Base-by-base conservation (phyloP, 2,113 vertebrate species). In the Dryoscopus gambensis region DNA sequence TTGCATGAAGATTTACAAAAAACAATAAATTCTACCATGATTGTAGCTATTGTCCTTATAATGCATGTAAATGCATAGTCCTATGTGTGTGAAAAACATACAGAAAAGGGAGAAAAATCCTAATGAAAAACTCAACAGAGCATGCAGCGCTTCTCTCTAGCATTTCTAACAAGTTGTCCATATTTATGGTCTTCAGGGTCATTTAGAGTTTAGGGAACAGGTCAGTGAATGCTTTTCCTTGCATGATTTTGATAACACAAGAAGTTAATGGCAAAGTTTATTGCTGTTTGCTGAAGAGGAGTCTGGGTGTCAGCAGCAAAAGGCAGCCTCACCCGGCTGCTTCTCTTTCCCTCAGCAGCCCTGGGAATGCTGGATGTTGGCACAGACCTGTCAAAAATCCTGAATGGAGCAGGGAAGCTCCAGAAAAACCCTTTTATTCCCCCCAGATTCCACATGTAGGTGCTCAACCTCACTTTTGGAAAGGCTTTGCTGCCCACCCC, bases 51-150 rank as follows among this genome's bases (percentile, higher is more conserved):
- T 84, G 19, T 88, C 63, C 44, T 74, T 82, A 69, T 7, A 81
- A 91, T 69, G 15, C 39, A 65, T 53, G 33, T 5, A 96, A 86
- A 94, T 81, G 22, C 25, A 22, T 23, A 63, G 79, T 69, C 37
- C 69, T 88, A 44, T 39, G 71, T 80, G 44, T 64, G 53, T 85
- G 68, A 69, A 74, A 95, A 94, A 81, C 28, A 74, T 4, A 74
- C 10, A 67, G 63, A 52, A 2, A 35, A 24, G 24, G 31, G 75
- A 92, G 67, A 84, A 68, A 80, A 86, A 65, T n/a, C 42, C 46
- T 53, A 64, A 95, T 86, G 79, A 67, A 86, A 95, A 96, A 74
- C 68, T 56, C 89, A 95, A 3, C 83, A 84, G 84, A 89, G 60
- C 77, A 56, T 67, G 60, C 59, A 82, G n/a, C 1, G 8, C 79